Evolutionary conservation across 2,888 invertebrate genomes (phyloP).

Genomic region (Gordius sp.): DNA sequence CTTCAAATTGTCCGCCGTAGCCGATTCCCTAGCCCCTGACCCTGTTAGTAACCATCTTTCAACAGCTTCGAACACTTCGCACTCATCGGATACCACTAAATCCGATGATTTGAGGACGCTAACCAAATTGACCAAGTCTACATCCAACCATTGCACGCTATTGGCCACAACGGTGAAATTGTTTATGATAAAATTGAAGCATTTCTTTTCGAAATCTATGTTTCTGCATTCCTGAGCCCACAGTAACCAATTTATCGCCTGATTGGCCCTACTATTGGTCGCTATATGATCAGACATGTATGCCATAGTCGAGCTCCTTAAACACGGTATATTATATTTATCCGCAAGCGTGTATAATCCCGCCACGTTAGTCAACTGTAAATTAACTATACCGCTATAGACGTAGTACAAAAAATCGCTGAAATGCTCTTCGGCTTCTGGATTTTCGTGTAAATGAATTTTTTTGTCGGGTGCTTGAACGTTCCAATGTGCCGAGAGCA

Average conservation of each 20-base stretch:
- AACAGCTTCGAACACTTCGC: conserved; percentile 4
- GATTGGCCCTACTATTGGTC: conserved; percentile 2
- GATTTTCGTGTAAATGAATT: not conserved
- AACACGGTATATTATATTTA: conserved; percentile 12
- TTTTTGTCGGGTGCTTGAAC: not conserved
- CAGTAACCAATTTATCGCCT: not conserved
- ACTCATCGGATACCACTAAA: not conserved
- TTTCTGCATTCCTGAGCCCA: conserved; percentile 11
- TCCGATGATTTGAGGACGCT: conserved; percentile 1
- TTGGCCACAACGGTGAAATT: not conserved
- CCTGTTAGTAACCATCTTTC: conserved; percentile 13
- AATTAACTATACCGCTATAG: conserved; percentile 3
- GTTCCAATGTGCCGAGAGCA: conserved; percentile 6
- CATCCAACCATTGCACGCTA: not conserved
- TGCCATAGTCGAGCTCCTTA: conserved; percentile 7
- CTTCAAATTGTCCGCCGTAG: not conserved
- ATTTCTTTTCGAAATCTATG: conserved; percentile 1
- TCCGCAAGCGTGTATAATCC: conserved; percentile 2
- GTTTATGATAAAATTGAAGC: conserved; percentile 7
- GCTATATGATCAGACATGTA: conserved; percentile 12
- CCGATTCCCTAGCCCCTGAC: too few species aligned
- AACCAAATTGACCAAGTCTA: not conserved
- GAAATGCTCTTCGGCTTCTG: not conserved
- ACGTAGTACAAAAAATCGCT: conserved; percentile 6
- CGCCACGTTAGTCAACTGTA: conserved; percentile 2